Conservation (phyloP, 30 jellyfish, hydroid and myxozoan species). For the Pseudorhiza aurosa region DNA sequence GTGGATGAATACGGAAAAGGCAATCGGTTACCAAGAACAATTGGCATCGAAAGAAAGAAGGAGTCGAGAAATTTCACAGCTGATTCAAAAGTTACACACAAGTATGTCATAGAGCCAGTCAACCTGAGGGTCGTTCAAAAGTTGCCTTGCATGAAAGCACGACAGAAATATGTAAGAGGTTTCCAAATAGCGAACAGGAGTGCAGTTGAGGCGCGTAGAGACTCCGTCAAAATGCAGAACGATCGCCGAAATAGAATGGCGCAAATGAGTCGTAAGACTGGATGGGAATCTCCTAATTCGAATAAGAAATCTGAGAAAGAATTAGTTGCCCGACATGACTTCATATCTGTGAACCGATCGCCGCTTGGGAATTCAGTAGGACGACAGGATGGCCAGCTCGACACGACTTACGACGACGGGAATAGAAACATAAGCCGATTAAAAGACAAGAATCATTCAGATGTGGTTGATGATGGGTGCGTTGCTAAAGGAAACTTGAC, state of each 20-base stretch:
- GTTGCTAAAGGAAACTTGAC: too few species aligned
- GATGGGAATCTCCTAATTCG: neutral
- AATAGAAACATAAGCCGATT: too few species aligned
- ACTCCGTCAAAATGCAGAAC: neutral
- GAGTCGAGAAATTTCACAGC: neutral
- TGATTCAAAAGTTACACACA: neutral
- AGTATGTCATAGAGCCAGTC: neutral
- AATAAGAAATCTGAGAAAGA: too few species aligned
- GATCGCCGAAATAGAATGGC: neutral
- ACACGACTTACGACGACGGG: too few species aligned
- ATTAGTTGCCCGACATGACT: too few species aligned
- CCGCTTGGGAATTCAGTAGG: too few species aligned
- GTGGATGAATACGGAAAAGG: too few species aligned
- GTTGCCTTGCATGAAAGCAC: neutral
- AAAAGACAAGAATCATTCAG: too few species aligned
- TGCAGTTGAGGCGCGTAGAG: neutral
- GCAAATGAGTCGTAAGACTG: neutral
- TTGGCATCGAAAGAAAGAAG: neutral
- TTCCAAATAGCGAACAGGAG: neutral
- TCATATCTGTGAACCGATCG: too few species aligned
- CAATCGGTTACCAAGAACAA: too few species aligned
- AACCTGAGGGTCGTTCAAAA: conserved; percentile 1
- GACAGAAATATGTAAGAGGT: conserved; percentile 20
- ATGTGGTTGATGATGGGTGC: too few species aligned
- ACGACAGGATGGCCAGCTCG: too few species aligned